Conservation (phyloP, 2,888 invertebrate genomes). For the Philhelius pedissequus region DNA sequence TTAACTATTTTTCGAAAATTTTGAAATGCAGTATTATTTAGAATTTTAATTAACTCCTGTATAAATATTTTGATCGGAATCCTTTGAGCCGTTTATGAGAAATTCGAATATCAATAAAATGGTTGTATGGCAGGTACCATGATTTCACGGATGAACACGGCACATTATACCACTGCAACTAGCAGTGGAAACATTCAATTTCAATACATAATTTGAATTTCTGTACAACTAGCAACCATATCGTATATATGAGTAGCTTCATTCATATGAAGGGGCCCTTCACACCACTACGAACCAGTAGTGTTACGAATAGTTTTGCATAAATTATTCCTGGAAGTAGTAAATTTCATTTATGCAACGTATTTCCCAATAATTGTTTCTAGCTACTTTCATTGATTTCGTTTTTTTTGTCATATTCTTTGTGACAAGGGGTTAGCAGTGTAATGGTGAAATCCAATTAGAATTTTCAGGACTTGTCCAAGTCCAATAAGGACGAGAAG, state of each 20-base stretch:
- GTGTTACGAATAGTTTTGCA: slow-evolving; percentile 46
- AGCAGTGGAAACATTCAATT: slow-evolving; percentile 49
- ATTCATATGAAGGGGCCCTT: background rate
- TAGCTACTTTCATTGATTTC: slow-evolving; percentile 8
- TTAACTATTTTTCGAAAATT: too few relatives aligned
- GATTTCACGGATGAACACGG: slow-evolving; percentile 12
- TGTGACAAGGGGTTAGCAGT: background rate
- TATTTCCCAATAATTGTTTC: slow-evolving; percentile 55
- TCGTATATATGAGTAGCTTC: background rate
- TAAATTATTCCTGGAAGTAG: slow-evolving; percentile 51
- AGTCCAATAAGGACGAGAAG: slow-evolving; percentile 24
- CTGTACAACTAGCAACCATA: background rate
- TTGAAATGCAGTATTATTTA: too few relatives aligned
- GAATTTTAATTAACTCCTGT: too few relatives aligned
- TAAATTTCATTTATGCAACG: slow-evolving; percentile 49
- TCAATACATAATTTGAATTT: slow-evolving; percentile 38
- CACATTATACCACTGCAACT: slow-evolving; percentile 43
- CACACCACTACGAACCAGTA: background rate
- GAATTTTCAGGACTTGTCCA: slow-evolving; percentile 39
- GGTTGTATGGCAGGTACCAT: too few relatives aligned
- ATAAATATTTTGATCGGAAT: too few relatives aligned
- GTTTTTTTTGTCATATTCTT: background rate
- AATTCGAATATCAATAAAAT: too few relatives aligned
- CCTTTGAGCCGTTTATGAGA: too few relatives aligned
- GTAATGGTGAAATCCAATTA: slow-evolving; percentile 44